These are phyloP conservation scores for Scaptomyza graminum DNA, from an alignment of 1,140 invertebrate genomes.

Conservation along the genomic window DNA sequence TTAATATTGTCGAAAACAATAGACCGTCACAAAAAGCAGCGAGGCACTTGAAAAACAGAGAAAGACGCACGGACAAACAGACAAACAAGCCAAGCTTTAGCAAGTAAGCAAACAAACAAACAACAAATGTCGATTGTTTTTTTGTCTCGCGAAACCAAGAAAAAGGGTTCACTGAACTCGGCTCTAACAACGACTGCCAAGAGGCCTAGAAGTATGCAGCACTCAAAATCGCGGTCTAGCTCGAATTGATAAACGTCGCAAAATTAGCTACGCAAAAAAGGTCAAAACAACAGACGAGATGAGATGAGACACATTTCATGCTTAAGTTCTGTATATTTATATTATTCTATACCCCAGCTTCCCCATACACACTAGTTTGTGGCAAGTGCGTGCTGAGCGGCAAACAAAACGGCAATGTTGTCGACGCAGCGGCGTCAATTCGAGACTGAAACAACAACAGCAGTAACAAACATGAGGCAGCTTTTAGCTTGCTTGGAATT, in stretches of 20 bases:
- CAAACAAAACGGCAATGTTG: constrained; percentile 15
- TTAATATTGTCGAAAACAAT: constrained; percentile 44
- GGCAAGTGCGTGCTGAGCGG: constrained; percentile 53
- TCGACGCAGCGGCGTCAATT: constrained; percentile 33
- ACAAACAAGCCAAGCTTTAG: constrained; percentile 24
- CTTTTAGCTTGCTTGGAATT: constrained; percentile 50
- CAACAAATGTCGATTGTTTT: constrained; percentile 42
- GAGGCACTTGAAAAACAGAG: constrained; percentile 17
- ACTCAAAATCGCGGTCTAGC: neutral
- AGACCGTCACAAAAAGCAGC: constrained; percentile 39
- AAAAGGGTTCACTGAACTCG: constrained; percentile 35
- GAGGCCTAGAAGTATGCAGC: constrained; percentile 45
- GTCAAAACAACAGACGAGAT: constrained; percentile 65
- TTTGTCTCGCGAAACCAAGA: constrained; percentile 19
- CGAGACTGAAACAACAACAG: constrained; percentile 10
- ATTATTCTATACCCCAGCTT: neutral
- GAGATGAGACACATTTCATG: constrained; percentile 1
- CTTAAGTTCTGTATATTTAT: neutral
- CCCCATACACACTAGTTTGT: constrained; percentile 8
- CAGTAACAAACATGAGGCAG: constrained; percentile 29
- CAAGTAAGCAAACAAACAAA: constrained; percentile 1
- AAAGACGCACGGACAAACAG: constrained; percentile 37
- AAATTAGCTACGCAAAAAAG: constrained; percentile 69
- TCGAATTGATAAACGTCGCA: constrained; percentile 50
- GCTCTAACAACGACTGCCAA: neutral